A percentile compares a stretch with the other conserved stretches of the same genome.
Conservation (phyloP, 2,797 vertebrate species). For the Luscinia luscinia region DNA sequence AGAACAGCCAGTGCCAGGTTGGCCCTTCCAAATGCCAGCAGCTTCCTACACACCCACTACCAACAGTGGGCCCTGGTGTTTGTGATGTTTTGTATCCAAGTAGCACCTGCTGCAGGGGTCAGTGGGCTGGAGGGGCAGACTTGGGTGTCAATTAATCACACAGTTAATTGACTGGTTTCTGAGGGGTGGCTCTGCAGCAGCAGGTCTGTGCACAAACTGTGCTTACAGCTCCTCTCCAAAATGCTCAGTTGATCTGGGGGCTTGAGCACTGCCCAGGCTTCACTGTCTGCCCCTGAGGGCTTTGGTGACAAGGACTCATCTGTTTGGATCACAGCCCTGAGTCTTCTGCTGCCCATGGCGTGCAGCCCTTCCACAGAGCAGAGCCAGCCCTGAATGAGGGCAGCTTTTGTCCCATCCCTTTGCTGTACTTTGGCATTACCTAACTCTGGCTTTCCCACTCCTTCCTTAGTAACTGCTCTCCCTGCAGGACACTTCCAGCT, state of each 20-base stretch:
- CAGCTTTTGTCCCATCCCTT: not conserved
- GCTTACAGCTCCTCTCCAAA: not conserved
- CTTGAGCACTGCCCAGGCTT: not conserved
- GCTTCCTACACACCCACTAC: rapidly evolving
- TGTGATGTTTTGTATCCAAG: not conserved
- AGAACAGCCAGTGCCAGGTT: rapidly evolving
- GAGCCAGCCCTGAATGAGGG: not conserved
- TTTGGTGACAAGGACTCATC: not conserved
- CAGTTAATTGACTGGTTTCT: rapidly evolving
- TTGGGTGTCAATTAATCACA: not conserved
- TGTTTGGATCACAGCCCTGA: not conserved
- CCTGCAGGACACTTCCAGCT: not conserved
- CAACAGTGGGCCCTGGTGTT: rapidly evolving
- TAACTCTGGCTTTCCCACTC: not conserved
- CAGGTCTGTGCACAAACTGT: no score
- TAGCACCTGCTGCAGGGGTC: rapidly evolving
- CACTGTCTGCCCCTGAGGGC: not conserved
- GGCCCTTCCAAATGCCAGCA: not conserved
- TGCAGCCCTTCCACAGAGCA: not conserved
- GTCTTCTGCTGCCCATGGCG: rapidly evolving
- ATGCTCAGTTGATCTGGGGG: not conserved
- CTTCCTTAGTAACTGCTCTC: not conserved
- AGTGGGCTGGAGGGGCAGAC: not conserved
- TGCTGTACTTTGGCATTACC: not conserved
- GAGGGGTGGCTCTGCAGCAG: rapidly evolving